A percentile compares a stretch with the other conserved stretches of the same genome.
phyloP scores from a whole-genome alignment of 2,113 vertebrate genomes.

The Microtus pennsylvanicus region DNA sequence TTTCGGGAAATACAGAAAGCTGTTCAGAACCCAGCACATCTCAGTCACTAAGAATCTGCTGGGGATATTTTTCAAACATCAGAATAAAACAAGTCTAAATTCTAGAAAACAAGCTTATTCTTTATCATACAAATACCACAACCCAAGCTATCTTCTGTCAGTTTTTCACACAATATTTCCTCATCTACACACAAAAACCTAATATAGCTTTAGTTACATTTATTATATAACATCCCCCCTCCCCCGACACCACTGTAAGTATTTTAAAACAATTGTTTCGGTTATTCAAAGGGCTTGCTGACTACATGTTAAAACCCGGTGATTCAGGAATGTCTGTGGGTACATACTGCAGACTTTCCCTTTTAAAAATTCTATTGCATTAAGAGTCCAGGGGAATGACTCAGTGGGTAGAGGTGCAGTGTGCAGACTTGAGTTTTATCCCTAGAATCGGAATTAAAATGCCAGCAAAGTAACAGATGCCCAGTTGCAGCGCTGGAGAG shows the following conservation, averaged over 20 bases:
- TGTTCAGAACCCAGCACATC: neutral
- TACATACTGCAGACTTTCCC: neutral
- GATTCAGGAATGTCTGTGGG: conserved; percentile 4
- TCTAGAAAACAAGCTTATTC: neutral
- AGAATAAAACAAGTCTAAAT: conserved; percentile 26
- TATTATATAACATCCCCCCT: neutral
- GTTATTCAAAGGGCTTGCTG: neutral
- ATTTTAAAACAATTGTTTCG: conserved; percentile 9
- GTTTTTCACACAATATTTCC: neutral
- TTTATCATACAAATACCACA: neutral
- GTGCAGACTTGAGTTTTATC: neutral
- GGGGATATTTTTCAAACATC: conserved; percentile 42
- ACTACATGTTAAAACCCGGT: neutral
- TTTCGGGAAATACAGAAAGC: conserved; percentile 23
- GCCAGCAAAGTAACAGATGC: neutral
- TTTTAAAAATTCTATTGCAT: neutral
- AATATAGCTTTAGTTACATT: neutral
- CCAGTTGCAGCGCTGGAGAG: neutral
- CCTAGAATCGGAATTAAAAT: neutral
- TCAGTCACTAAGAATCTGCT: neutral
- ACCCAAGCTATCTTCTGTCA: neutral
- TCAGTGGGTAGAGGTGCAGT: neutral
- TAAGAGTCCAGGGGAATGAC: neutral
- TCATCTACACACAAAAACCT: neutral
- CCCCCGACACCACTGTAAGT: neutral